Conservation (phyloP, 1,140 invertebrate species). For the Drosophila kanapiae region DNA sequence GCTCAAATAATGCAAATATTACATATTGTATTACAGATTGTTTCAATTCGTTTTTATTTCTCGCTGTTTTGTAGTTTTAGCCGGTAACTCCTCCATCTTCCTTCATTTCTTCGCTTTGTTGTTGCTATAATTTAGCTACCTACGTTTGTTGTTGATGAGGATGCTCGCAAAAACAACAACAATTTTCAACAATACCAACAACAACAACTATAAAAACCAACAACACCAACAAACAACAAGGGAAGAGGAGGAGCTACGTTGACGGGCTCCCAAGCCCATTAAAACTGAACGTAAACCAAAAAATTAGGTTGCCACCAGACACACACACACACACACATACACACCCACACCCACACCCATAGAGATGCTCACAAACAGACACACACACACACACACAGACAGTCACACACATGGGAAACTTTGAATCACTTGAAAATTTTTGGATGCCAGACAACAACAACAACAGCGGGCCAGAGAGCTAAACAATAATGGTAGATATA, state of each 20-base stretch:
- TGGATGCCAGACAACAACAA: slow-evolving; percentile 39
- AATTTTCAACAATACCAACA: not conserved
- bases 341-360: slow-evolving; percentile 1
- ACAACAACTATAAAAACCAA: slow-evolving; percentile 12
- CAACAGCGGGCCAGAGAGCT: slow-evolving; percentile 22
- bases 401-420: slow-evolving; percentile 38
- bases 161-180: slow-evolving; percentile 37
- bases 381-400: not conserved
- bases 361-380: not conserved
- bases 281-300: slow-evolving; percentile 72
- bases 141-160: slow-evolving; percentile 54
- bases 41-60: slow-evolving; percentile 20
- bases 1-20: not conserved
- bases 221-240: not conserved
- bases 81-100: slow-evolving; percentile 22
- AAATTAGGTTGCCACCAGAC: slow-evolving; percentile 70
- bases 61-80: slow-evolving; percentile 6
- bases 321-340: slow-evolving; percentile 29
- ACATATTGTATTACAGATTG: too few relatives aligned
- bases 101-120: slow-evolving; percentile 29
- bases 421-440: slow-evolving; percentile 51
- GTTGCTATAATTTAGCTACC: slow-evolving; percentile 61
- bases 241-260: slow-evolving; percentile 32
- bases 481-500: slow-evolving; percentile 31
- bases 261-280: slow-evolving; percentile 62